Evolutionary conservation across 1,140 invertebrate species (phyloP).

Genomic region (Alviniconcha marisindica): DNA sequence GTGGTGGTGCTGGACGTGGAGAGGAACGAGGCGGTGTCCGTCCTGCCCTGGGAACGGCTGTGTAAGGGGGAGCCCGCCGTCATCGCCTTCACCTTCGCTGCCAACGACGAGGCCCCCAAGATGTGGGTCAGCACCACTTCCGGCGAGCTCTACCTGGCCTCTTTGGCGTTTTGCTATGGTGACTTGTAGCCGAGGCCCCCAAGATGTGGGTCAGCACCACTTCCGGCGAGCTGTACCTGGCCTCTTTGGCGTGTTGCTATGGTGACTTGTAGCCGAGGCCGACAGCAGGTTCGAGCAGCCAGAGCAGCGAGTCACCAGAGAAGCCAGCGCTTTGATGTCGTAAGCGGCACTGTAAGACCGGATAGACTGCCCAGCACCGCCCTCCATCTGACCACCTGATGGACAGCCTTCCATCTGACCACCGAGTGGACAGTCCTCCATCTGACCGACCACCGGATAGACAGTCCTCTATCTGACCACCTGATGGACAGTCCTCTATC

Average conservation of each 20-base stretch:
- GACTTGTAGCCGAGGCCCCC: neutral
- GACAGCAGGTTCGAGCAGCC: too few species aligned
- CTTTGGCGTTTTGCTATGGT: neutral
- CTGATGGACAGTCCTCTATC: too few species aligned
- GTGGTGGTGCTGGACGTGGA: constrained; percentile 2
- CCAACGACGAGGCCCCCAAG: neutral
- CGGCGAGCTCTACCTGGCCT: neutral
- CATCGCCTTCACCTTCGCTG: neutral
- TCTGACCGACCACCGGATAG: too few species aligned
- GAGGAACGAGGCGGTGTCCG: neutral
- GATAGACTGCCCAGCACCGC: too few species aligned
- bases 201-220: neutral
- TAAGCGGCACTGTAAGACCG: too few species aligned
- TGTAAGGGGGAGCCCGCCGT: neutral
- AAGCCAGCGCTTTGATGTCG: too few species aligned
- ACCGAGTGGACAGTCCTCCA: too few species aligned
- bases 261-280: too few species aligned
- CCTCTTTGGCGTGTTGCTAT: neutral
- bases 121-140: neutral
- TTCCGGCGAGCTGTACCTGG: neutral
- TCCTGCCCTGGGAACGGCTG: neutral
- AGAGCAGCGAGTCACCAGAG: too few species aligned
- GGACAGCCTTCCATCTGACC: too few species aligned
- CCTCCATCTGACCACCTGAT: too few species aligned
- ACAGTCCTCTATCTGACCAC: too few species aligned